These are phyloP conservation scores for Etheostoma cragini DNA, from an alignment of 2,113 vertebrate species.

Conservation along the genomic window DNA sequence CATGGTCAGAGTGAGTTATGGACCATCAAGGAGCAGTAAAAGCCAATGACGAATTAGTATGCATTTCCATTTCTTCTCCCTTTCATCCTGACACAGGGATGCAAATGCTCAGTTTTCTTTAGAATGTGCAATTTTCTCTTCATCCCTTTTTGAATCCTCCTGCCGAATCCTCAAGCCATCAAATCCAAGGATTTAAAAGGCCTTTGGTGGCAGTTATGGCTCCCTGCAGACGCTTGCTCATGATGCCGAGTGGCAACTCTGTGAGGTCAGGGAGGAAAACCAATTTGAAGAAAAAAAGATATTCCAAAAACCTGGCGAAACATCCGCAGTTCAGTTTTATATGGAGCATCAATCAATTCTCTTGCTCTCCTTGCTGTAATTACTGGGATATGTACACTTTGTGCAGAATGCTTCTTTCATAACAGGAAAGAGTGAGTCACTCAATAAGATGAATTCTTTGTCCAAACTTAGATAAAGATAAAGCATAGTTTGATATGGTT, in stretches of 20 bases:
- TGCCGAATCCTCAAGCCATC: slow-evolving; percentile 89
- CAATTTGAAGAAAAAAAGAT: slow-evolving; percentile 77
- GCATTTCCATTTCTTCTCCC: slow-evolving; percentile 80
- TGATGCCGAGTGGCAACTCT: slow-evolving; percentile 82
- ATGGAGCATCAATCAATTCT: slow-evolving; percentile 86
- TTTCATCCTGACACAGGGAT: slow-evolving; percentile 88
- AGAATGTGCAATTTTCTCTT: slow-evolving; percentile 97
- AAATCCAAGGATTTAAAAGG: slow-evolving; percentile 88
- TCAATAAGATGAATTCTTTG: slow-evolving; percentile 33
- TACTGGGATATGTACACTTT: slow-evolving; percentile 75
- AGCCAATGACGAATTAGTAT: slow-evolving; percentile 91
- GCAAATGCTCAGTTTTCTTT: slow-evolving; percentile 96
- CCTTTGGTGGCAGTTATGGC: slow-evolving; percentile 87
- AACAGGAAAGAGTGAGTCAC: slow-evolving; percentile 67
- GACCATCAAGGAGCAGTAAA: slow-evolving; percentile 86
- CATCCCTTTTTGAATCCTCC: slow-evolving; percentile 91
- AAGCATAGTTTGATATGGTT: background rate
- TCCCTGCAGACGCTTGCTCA: slow-evolving; percentile 89
- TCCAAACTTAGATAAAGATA: slow-evolving; percentile 28
- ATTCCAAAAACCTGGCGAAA: slow-evolving; percentile 80
- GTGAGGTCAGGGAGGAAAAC: slow-evolving; percentile 88
- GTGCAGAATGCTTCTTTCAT: slow-evolving; percentile 39
- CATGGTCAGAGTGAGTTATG: slow-evolving; percentile 74
- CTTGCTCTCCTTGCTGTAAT: slow-evolving; percentile 86
- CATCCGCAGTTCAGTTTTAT: slow-evolving; percentile 73